These are phyloP conservation scores for Chymomyza procnemis DNA, from an alignment of 2,888 invertebrate genomes.

Conservation along the genomic window DNA sequence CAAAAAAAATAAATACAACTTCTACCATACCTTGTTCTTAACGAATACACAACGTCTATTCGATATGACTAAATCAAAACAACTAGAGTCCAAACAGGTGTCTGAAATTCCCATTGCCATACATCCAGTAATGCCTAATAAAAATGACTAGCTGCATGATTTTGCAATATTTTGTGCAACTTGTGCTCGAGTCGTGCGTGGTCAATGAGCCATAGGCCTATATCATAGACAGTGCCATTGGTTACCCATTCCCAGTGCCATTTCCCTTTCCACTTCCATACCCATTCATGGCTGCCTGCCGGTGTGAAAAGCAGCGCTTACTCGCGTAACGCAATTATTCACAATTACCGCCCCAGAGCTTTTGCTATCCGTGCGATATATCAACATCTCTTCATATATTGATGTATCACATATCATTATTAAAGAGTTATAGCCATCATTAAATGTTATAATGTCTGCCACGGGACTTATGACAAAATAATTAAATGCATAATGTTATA, in stretches of 20 bases:
- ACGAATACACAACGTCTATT: background rate
- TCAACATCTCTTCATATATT: background rate
- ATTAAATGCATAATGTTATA: slow-evolving; percentile 32
- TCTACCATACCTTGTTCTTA: background rate
- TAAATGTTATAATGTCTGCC: slow-evolving; percentile 36
- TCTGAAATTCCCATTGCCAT: background rate
- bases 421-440: slow-evolving; percentile 24
- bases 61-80: slow-evolving; percentile 23
- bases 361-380: too few relatives aligned
- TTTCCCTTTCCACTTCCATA: background rate
- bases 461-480: slow-evolving; percentile 40
- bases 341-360: slow-evolving; percentile 18
- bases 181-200: slow-evolving; percentile 15
- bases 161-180: slow-evolving; percentile 43
- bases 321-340: slow-evolving; percentile 30
- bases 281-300: background rate
- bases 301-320: slow-evolving; percentile 26
- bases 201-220: slow-evolving; percentile 31
- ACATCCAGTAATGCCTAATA: background rate
- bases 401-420: background rate
- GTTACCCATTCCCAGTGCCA: background rate
- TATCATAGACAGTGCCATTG: background rate
- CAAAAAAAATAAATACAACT: background rate
- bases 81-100: background rate
- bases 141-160: slow-evolving; percentile 34